phyloP scores from a whole-genome alignment of 2,888 invertebrate genomes.

The Campoplex nolae region DNA sequence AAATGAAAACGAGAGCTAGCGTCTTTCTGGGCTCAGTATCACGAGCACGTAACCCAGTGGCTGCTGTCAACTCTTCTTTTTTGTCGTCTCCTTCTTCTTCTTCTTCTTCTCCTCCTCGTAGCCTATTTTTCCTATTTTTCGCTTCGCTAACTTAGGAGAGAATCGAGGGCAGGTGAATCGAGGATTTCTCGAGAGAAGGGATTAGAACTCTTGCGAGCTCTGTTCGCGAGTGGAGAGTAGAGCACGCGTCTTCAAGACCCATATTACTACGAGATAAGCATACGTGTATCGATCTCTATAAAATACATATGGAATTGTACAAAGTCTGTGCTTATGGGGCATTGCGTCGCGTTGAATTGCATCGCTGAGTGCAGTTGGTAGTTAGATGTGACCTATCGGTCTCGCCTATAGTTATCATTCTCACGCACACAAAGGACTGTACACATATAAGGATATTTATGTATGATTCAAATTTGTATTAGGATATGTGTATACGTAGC shows the following conservation, averaged over 20 bases:
- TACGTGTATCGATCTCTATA: not conserved
- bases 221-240: constrained; percentile 52
- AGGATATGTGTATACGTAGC: not conserved
- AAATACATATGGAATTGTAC: not conserved
- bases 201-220: constrained; percentile 41
- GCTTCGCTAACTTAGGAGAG: constrained; percentile 29
- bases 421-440: constrained; percentile 51
- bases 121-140: constrained; percentile 16
- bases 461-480: not conserved
- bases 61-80: constrained; percentile 41
- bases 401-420: constrained; percentile 60
- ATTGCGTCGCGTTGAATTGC: constrained; percentile 49
- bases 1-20: constrained; percentile 23
- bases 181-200: constrained; percentile 23
- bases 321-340: constrained; percentile 37
- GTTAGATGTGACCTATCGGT: constrained; percentile 67
- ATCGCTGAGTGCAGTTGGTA: constrained; percentile 62
- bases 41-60: constrained; percentile 57
- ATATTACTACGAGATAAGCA: constrained; percentile 16
- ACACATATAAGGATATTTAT: constrained; percentile 3
- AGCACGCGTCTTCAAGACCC: constrained; percentile 40
- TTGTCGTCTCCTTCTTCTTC: constrained; percentile 23
- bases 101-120: constrained; percentile 22
- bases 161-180: constrained; percentile 14
- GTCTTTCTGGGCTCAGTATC: constrained; percentile 47